phyloP scores from a whole-genome alignment of 2,113 vertebrate species.

The Apaloderma vittatum region DNA sequence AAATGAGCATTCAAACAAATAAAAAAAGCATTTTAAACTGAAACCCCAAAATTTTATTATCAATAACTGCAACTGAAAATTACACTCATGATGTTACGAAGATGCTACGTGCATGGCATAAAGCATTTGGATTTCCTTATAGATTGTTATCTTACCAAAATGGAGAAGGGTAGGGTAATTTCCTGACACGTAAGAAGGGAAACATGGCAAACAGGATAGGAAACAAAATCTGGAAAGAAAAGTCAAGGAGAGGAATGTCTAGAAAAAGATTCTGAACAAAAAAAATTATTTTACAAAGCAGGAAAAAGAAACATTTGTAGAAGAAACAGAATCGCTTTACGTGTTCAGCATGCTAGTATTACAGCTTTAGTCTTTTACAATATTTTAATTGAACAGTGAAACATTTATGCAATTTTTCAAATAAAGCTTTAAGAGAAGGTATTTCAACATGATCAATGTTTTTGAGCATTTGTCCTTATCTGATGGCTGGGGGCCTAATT shows the following conservation, averaged over 20 bases:
- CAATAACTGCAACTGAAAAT: slow-evolving; percentile 69
- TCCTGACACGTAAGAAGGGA: slow-evolving; percentile 89
- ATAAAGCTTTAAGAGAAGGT: neutral
- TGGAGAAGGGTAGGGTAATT: slow-evolving; percentile 87
- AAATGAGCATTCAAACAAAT: slow-evolving; percentile 53
- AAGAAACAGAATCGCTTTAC: slow-evolving; percentile 73
- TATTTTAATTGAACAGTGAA: neutral
- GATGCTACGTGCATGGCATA: slow-evolving; percentile 70
- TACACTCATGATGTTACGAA: slow-evolving; percentile 1
- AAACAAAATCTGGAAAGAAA: slow-evolving; percentile 91
- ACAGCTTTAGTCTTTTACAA: slow-evolving; percentile 15
- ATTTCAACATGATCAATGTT: neutral
- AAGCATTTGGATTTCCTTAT: slow-evolving; percentile 79
- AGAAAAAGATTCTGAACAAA: slow-evolving; percentile 85
- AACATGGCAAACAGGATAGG: slow-evolving; percentile 90
- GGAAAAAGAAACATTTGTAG: slow-evolving; percentile 82
- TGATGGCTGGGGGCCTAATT: neutral
- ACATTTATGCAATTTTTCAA: neutral
- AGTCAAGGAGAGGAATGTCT: slow-evolving; percentile 88
- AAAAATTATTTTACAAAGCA: slow-evolving; percentile 85
- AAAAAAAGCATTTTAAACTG: slow-evolving; percentile 35
- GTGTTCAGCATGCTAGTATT: slow-evolving; percentile 53
- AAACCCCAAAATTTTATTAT: slow-evolving; percentile 73
- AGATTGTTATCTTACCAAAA: slow-evolving; percentile 87
- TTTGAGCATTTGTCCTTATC: neutral